Conservation (phyloP, 2,888 invertebrate species). For the Drosophila formosana region DNA sequence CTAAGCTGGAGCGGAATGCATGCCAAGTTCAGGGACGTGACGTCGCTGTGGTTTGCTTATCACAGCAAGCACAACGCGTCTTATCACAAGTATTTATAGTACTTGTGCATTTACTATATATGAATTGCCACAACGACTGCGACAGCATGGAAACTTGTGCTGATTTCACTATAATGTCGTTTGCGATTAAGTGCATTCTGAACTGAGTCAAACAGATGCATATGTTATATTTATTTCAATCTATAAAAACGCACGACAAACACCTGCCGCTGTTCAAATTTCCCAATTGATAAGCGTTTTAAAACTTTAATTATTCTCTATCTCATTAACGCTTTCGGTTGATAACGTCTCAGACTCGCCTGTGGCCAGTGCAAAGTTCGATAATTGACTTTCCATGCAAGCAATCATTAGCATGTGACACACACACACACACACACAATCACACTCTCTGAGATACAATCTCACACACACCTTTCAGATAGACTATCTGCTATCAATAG, state of each 20-base stretch:
- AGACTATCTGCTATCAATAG: neutral
- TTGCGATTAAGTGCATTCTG: neutral
- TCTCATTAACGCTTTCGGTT: neutral
- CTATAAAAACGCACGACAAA: conserved; percentile 1
- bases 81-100: conserved; percentile 42
- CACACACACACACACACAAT: neutral
- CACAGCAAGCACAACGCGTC: conserved; percentile 15
- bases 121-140: conserved; percentile 11
- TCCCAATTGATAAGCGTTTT: conserved; percentile 18
- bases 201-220: neutral
- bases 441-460: neutral
- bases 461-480: neutral
- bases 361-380: conserved; percentile 47
- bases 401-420: conserved; percentile 44
- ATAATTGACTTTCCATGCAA: conserved; percentile 38
- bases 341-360: conserved; percentile 28
- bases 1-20: conserved; percentile 15
- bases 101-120: conserved; percentile 1
- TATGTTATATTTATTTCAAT: neutral
- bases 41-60: conserved; percentile 48
- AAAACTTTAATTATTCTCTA: conserved; percentile 17
- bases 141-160: neutral
- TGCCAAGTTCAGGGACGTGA: conserved; percentile 83
- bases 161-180: conserved; percentile 1
- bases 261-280: conserved; percentile 4